Evolutionary conservation across 2,113 vertebrate species (phyloP).

Genomic region (Seriola aureovittata): DNA sequence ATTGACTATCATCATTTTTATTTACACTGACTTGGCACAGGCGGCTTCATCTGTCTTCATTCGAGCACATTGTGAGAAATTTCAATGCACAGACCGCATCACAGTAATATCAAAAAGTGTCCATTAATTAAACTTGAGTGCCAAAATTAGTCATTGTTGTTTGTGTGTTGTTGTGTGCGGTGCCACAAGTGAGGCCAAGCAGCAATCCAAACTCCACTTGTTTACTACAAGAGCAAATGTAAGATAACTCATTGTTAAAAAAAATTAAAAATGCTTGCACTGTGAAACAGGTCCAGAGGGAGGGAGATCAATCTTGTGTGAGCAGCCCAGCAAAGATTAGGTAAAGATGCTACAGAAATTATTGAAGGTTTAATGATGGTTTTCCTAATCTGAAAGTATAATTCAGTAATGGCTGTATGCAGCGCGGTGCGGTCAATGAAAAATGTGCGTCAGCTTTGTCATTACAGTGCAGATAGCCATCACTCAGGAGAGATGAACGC

Average conservation of each 20-base stretch:
- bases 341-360: conserved; percentile 4
- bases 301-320: conserved; percentile 55
- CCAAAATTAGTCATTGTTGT: conserved; percentile 45
- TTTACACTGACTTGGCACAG: conserved; percentile 14
- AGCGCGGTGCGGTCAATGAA: conserved; percentile 1
- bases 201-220: conserved; percentile 36
- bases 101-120: conserved; percentile 28
- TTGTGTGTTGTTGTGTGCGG: background rate
- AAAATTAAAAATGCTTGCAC: conserved; percentile 20
- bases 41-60: conserved; percentile 27
- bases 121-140: conserved; percentile 34
- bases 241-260: conserved; percentile 51
- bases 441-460: conserved; percentile 30
- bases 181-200: conserved; percentile 1
- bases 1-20: background rate
- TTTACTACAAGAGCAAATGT: conserved; percentile 43
- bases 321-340: conserved; percentile 24
- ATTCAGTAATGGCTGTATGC: conserved; percentile 12
- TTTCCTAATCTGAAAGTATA: conserved; percentile 8
- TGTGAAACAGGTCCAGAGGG: conserved; percentile 38
- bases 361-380: background rate
- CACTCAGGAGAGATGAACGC: conserved; percentile 25
- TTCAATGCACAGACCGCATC: conserved; percentile 4
- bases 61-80: conserved; percentile 22
- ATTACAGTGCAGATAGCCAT: conserved; percentile 33